A percentile compares a stretch with the other conserved stretches of the same genome.
These are phyloP conservation scores for Diadumene lineata DNA, from an alignment of 92 coral and sea anemone genomes.

Conservation along the genomic window DNA sequence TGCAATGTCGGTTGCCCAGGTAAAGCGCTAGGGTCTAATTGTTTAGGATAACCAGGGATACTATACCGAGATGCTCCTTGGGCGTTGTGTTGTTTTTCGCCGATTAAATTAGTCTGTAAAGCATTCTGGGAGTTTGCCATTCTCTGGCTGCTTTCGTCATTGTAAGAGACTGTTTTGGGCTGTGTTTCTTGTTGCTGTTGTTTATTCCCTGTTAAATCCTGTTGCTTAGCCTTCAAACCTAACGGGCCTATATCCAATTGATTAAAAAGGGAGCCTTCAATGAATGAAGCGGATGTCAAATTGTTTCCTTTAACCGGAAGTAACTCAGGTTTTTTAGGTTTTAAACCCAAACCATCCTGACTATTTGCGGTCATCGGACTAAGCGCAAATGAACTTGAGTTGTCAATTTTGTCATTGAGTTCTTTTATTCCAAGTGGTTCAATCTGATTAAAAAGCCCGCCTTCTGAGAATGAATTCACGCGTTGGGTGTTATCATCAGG, in stretches of 20 bases:
- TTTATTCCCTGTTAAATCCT: slow-evolving; percentile 8
- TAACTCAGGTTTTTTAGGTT: slow-evolving; percentile 6
- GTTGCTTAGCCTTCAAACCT: slow-evolving; percentile 13
- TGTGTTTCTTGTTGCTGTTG: slow-evolving; percentile 27
- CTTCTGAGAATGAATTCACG: slow-evolving; percentile 18
- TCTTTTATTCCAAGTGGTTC: background rate
- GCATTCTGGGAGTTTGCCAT: slow-evolving; percentile 3
- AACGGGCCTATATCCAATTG: slow-evolving; percentile 10
- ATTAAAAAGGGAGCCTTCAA: slow-evolving; percentile 28
- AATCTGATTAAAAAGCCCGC: slow-evolving; percentile 22
- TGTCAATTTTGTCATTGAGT: slow-evolving; percentile 2
- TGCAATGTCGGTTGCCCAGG: slow-evolving; percentile 18
- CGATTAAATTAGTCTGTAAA: background rate
- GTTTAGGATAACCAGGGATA: slow-evolving; percentile 4
- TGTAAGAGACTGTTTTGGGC: slow-evolving; percentile 26
- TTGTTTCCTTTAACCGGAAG: background rate
- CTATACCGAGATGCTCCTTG: slow-evolving; percentile 4
- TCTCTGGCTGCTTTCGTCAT: slow-evolving; percentile 5
- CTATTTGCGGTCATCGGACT: background rate
- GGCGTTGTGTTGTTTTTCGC: background rate
- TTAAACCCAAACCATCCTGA: background rate
- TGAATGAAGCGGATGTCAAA: slow-evolving; percentile 15
- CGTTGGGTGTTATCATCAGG: background rate
- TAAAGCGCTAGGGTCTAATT: slow-evolving; percentile 1
- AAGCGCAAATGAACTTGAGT: background rate